Percentiles rank a stretch among this genome's conserved stretches.
Conservation (phyloP, 1,140 invertebrate species). For the Drosophila suzukii region DNA sequence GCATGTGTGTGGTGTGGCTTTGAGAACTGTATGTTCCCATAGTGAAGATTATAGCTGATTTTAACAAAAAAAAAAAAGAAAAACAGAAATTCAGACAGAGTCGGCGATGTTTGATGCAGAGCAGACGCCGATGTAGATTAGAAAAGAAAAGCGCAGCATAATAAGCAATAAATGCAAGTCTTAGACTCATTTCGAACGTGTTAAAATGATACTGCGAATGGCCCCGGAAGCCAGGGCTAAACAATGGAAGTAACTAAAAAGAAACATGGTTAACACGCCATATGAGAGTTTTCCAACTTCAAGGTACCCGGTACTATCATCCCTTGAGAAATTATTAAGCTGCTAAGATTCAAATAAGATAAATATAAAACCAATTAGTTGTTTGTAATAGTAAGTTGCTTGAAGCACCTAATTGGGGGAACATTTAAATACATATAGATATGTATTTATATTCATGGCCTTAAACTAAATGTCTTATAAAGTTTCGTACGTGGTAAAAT, state of each 20-base stretch:
- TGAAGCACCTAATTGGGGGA: neutral
- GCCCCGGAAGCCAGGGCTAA: constrained; percentile 39
- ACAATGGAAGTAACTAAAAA: constrained; percentile 35
- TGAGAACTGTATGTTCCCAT: constrained; percentile 22
- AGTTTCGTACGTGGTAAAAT: too few relatives aligned
- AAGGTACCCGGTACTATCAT: neutral
- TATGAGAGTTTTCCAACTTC: neutral
- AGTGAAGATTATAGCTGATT: constrained; percentile 6
- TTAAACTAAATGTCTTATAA: too few relatives aligned
- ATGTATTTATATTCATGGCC: too few relatives aligned
- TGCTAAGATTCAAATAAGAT: neutral
- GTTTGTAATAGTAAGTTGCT: neutral
- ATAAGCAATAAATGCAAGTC: constrained; percentile 58
- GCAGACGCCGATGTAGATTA: constrained; percentile 54
- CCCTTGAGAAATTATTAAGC: too few relatives aligned
- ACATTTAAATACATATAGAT: too few relatives aligned
- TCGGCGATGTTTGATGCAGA: neutral
- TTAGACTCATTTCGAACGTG: constrained; percentile 43
- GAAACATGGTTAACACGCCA: constrained; percentile 14
- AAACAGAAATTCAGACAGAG: neutral
- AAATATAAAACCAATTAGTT: too few relatives aligned
- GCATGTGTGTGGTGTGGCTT: constrained; percentile 36
- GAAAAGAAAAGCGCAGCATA: constrained; percentile 53
- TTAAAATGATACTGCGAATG: constrained; percentile 46
- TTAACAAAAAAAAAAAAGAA: neutral